Conservation (phyloP, 2,113 vertebrate species). For the Chloropsis cyanopogon region DNA sequence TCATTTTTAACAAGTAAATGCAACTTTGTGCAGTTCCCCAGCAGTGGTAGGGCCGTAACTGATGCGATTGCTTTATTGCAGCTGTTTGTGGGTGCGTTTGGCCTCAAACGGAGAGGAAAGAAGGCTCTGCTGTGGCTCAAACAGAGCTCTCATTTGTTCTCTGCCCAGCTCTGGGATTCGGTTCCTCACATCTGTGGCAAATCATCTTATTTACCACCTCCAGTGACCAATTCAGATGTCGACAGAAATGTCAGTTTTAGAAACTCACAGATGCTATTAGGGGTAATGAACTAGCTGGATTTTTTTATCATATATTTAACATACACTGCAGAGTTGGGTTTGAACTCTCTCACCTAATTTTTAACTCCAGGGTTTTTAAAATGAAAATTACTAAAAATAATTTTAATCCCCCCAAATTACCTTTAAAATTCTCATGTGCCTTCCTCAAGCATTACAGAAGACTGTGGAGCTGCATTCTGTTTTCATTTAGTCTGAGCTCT, state of each 20-base stretch:
- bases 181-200: slow-evolving; percentile 45
- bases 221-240: slow-evolving; percentile 33
- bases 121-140: neutral
- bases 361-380: neutral
- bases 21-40: neutral
- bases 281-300: neutral
- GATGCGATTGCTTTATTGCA: slow-evolving; percentile 35
- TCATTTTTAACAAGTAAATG: slow-evolving; percentile 32
- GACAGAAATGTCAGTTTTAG: slow-evolving; percentile 12
- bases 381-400: neutral
- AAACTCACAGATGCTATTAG: slow-evolving; percentile 4
- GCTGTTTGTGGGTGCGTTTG: slow-evolving; percentile 47
- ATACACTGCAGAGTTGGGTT: neutral
- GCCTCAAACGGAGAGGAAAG: neutral
- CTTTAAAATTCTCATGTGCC: neutral
- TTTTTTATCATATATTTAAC: neutral
- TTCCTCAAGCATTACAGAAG: neutral
- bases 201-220: slow-evolving; percentile 59
- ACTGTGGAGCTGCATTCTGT: neutral
- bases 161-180: neutral
- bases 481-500: neutral
- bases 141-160: slow-evolving; percentile 40
- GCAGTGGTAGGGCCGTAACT: neutral
- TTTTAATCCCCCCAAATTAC: neutral
- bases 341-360: neutral